A percentile compares a stretch with the other conserved stretches of the same genome.
Conservation (phyloP, 2,113 vertebrate genomes). For the Mastomys coucha region DNA sequence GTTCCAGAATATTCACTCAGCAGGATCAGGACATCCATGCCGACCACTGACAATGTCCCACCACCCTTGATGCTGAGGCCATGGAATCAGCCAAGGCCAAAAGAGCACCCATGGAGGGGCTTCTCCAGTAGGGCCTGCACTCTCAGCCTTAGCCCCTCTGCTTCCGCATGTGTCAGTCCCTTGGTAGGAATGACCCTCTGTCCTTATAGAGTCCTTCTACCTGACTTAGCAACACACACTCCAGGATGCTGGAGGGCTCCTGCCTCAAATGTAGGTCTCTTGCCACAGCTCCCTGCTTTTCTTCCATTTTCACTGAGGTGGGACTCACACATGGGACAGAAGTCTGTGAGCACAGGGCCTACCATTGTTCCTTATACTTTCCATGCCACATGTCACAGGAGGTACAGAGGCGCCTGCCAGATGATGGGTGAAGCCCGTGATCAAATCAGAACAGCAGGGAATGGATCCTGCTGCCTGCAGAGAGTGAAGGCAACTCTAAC, state of each 20-base stretch:
- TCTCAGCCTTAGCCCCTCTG: no score
- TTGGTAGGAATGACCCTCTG: not conserved
- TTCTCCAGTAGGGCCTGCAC: not conserved
- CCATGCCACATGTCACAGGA: rapidly evolving
- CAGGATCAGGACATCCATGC: not conserved
- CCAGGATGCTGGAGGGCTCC: not conserved
- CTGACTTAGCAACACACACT: rapidly evolving
- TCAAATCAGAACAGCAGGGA: not conserved
- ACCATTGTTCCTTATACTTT: rapidly evolving
- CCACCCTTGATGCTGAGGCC: rapidly evolving
- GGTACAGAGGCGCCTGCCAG: not conserved
- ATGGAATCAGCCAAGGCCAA: not conserved
- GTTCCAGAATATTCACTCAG: not conserved
- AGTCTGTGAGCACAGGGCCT: rapidly evolving
- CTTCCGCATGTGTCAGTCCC: not conserved
- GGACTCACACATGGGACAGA: rapidly evolving
- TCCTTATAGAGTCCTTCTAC: not conserved
- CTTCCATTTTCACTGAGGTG: not conserved
- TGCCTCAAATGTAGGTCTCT: not conserved
- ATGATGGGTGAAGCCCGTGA: rapidly evolving
- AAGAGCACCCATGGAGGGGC: not conserved
- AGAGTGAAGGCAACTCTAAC: not conserved
- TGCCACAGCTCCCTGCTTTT: rapidly evolving
- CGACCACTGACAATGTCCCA: rapidly evolving
- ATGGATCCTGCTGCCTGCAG: not conserved